Percentiles rank a stretch among this genome's conserved stretches.
Conservation (phyloP, 2,797 vertebrate genomes). For the Microctenopoma steveboyesi region DNA sequence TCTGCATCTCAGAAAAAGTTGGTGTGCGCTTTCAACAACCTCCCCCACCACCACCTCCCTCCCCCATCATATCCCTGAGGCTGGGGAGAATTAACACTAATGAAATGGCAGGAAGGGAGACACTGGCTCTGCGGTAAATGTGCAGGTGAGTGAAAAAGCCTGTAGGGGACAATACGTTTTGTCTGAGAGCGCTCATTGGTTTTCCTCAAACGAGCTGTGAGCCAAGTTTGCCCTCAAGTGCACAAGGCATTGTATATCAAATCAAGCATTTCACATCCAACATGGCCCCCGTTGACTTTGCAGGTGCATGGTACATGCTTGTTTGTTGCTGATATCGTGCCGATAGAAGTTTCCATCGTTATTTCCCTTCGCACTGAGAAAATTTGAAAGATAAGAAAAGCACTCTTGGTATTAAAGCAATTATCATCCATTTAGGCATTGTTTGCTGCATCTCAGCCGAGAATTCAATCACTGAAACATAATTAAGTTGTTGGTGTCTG, state of each 20-base stretch:
- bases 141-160: slow-evolving; percentile 37
- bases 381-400: slow-evolving; percentile 31
- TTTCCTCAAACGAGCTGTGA: slow-evolving; percentile 46
- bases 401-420: slow-evolving; percentile 38
- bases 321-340: slow-evolving; percentile 23
- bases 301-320: slow-evolving; percentile 34
- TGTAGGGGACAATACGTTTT: slow-evolving; percentile 34
- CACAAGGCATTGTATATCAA: not conserved
- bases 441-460: slow-evolving; percentile 33
- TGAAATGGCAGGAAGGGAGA: slow-evolving; percentile 48
- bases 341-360: slow-evolving; percentile 11
- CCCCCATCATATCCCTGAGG: slow-evolving; percentile 15
- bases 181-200: slow-evolving; percentile 38
- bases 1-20: slow-evolving; percentile 24
- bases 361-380: slow-evolving; percentile 7
- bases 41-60: slow-evolving; percentile 9
- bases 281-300: slow-evolving; percentile 18
- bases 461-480: slow-evolving; percentile 21
- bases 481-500: slow-evolving; percentile 43
- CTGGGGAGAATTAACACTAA: slow-evolving; percentile 40
- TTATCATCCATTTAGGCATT: slow-evolving; percentile 47
- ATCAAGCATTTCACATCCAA: slow-evolving; percentile 31
- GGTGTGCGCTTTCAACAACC: not conserved
- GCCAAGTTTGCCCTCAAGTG: slow-evolving; percentile 30
- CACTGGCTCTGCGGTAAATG: slow-evolving; percentile 39